A percentile compares a stretch with the other conserved stretches of the same genome.
phyloP scores from a whole-genome alignment of 2,113 vertebrate genomes.

The Pteruthius melanotis region DNA sequence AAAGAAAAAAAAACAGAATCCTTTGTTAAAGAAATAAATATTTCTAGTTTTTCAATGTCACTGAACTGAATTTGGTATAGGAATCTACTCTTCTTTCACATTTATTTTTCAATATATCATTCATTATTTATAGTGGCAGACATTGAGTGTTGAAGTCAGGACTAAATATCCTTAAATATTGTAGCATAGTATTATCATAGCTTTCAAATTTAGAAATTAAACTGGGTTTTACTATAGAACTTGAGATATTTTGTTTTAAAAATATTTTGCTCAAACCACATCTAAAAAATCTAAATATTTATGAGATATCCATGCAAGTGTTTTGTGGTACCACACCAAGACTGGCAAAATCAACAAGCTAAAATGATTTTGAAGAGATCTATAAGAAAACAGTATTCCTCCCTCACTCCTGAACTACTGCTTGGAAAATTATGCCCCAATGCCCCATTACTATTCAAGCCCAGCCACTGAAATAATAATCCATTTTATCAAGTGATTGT shows the following conservation, averaged over 20 bases:
- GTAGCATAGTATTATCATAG: not conserved
- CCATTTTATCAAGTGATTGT: not conserved
- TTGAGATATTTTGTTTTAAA: not conserved
- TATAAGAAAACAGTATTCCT: not conserved
- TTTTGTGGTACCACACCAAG: not conserved
- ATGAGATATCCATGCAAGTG: not conserved
- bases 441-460: not conserved
- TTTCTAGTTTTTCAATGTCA: not conserved
- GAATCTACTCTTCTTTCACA: not conserved
- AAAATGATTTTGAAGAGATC: not conserved
- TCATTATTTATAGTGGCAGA: not conserved
- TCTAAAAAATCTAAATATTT: not conserved
- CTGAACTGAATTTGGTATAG: not conserved
- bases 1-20: fast-evolving
- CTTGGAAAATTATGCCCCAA: not conserved
- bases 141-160: not conserved
- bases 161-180: not conserved
- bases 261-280: not conserved
- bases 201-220: not conserved
- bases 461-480: not conserved
- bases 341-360: not conserved
- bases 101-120: not conserved
- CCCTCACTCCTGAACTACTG: not conserved
- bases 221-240: not conserved
- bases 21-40: not conserved